Conservation (phyloP, 2,113 vertebrate genomes). For the Colaptes auratus region DNA sequence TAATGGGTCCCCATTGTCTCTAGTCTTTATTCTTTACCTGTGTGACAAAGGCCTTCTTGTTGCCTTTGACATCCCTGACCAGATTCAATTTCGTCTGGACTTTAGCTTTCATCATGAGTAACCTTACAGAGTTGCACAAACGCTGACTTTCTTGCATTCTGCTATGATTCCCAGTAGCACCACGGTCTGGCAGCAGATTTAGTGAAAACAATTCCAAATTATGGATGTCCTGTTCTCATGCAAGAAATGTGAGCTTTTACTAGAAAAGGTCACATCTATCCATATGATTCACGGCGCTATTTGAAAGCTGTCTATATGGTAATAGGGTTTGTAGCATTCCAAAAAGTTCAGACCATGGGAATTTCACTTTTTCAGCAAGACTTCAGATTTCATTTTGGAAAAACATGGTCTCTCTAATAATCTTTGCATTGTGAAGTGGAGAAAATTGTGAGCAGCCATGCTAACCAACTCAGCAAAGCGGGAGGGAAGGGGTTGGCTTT, state of each 20-base stretch:
- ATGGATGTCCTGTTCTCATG: not conserved
- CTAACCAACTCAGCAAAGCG: not conserved
- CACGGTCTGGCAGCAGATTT: not conserved
- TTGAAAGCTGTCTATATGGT: not conserved
- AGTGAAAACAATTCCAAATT: not conserved
- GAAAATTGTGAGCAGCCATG: not conserved
- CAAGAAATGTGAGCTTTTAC: not conserved
- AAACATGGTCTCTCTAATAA: not conserved
- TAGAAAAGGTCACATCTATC: not conserved
- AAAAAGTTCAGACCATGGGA: not conserved
- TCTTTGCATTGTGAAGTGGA: not conserved
- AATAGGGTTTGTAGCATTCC: not conserved
- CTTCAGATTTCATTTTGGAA: not conserved
- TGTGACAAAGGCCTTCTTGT: not conserved
- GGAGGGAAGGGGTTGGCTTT: accelerated
- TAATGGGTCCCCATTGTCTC: not conserved
- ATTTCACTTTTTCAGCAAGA: not conserved
- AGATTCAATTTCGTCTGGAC: not conserved
- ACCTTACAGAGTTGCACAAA: not conserved
- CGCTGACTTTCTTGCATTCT: not conserved
- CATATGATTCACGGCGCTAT: not conserved
- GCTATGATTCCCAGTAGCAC: not conserved
- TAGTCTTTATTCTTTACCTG: not conserved
- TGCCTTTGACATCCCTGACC: not conserved
- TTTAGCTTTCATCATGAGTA: not conserved